Percentiles rank a stretch among this genome's conserved stretches.
These are phyloP conservation scores for Drosophila lacteicornis DNA, from an alignment of 1,140 invertebrate genomes.

Conservation along the genomic window DNA sequence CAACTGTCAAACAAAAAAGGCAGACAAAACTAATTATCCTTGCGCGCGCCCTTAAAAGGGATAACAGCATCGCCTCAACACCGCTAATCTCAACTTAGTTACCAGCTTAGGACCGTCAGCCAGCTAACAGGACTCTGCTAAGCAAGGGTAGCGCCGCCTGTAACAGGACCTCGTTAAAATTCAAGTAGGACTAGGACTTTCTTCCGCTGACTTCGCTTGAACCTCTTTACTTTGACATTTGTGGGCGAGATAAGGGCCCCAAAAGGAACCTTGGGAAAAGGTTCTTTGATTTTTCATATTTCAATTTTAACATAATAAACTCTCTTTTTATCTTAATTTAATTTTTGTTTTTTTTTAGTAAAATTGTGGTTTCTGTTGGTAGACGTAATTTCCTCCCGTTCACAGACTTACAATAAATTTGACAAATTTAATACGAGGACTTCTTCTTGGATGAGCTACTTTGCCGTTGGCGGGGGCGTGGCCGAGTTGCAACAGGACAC, in stretches of 20 bases:
- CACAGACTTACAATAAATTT: slow-evolving; percentile 5
- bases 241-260: slow-evolving; percentile 3
- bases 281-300: too few species aligned
- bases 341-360: not conserved
- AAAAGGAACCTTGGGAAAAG: not conserved
- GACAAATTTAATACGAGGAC: not conserved
- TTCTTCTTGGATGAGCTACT: not conserved
- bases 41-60: slow-evolving; percentile 20
- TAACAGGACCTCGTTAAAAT: slow-evolving; percentile 46
- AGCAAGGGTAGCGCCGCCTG: not conserved
- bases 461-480: not conserved
- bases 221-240: slow-evolving; percentile 57
- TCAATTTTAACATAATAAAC: too few species aligned
- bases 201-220: slow-evolving; percentile 20
- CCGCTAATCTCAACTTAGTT: slow-evolving; percentile 31
- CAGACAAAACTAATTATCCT: slow-evolving; percentile 45
- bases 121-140: slow-evolving; percentile 18
- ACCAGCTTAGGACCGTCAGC: slow-evolving; percentile 18
- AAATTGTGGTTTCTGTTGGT: too few species aligned
- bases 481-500: slow-evolving; percentile 25
- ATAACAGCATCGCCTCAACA: slow-evolving; percentile 28
- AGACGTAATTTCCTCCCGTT: not conserved
- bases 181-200: slow-evolving; percentile 38
- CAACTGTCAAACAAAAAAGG: slow-evolving; percentile 16
- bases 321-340: too few species aligned